Evolutionary conservation across 2,797 vertebrate genomes (phyloP).

Genomic region (Erpetoichthys calabaricus): DNA sequence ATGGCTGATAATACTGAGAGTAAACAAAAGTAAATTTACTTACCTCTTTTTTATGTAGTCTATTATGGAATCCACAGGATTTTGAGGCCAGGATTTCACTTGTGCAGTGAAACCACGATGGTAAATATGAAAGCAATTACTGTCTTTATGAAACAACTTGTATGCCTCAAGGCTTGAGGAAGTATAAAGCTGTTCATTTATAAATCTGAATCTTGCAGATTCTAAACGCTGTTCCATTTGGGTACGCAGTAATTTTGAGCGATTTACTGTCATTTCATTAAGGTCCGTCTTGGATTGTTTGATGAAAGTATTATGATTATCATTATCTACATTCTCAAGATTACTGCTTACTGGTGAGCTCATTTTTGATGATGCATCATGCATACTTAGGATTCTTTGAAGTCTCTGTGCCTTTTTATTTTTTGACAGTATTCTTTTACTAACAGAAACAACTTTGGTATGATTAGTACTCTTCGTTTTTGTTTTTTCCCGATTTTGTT

Average conservation of each 20-base stretch:
- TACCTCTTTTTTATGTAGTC: slow-evolving; percentile 60
- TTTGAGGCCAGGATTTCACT: slow-evolving; percentile 69
- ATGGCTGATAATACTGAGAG: not conserved
- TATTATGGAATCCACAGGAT: slow-evolving; percentile 66
- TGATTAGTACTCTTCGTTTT: too few species aligned
- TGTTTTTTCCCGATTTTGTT: too few species aligned
- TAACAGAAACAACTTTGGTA: too few species aligned
- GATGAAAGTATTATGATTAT: too few species aligned
- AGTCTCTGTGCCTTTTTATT: too few species aligned
- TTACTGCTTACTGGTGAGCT: too few species aligned
- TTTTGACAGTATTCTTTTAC: too few species aligned
- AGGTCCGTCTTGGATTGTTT: too few species aligned
- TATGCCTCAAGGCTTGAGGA: slow-evolving; percentile 55
- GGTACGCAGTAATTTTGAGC: slow-evolving; percentile 43
- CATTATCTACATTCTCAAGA: too few species aligned
- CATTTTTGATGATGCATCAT: too few species aligned
- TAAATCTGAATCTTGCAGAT: slow-evolving; percentile 74
- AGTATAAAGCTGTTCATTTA: slow-evolving; percentile 77
- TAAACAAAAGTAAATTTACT: slow-evolving; percentile 12
- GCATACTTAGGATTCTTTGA: too few species aligned
- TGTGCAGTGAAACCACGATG: slow-evolving; percentile 75
- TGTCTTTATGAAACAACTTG: slow-evolving; percentile 65
- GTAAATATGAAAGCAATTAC: slow-evolving; percentile 63
- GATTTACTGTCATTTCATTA: slow-evolving; percentile 16
- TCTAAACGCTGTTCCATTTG: slow-evolving; percentile 70